Conservation (phyloP, 2,113 vertebrate genomes). For the Clupea harengus region DNA sequence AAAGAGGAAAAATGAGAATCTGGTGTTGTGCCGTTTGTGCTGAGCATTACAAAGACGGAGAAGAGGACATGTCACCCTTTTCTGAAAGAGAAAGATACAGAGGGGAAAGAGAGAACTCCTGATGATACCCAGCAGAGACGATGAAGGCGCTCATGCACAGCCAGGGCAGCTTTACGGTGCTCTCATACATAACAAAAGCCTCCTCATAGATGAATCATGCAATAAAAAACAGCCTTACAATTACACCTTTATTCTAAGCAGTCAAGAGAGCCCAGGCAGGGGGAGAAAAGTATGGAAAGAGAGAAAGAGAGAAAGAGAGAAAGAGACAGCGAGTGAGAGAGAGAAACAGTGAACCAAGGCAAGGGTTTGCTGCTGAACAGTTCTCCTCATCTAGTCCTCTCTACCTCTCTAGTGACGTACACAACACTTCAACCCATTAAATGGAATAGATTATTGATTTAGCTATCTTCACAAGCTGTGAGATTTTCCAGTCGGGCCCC, state of each 20-base stretch:
- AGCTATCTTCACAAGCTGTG: slow-evolving; percentile 64
- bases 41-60: neutral
- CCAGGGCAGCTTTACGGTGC: neutral
- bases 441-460: slow-evolving; percentile 81
- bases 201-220: neutral
- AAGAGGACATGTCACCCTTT: neutral
- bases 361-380: slow-evolving; percentile 59
- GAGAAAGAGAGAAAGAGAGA: slow-evolving; percentile 27
- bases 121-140: neutral
- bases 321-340: slow-evolving; percentile 9
- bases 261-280: too few species aligned
- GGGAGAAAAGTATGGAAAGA: slow-evolving; percentile 1
- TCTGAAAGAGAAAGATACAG: neutral
- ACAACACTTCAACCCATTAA: slow-evolving; percentile 74
- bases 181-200: neutral
- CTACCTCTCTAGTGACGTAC: slow-evolving; percentile 28
- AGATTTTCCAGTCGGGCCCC: slow-evolving; percentile 68
- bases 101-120: neutral
- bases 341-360: slow-evolving; percentile 50
- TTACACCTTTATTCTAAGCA: neutral
- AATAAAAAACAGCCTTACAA: neutral
- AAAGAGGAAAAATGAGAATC: neutral
- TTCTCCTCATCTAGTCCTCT: slow-evolving; percentile 67
- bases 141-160: neutral
- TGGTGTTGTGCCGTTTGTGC: neutral